Percentiles rank a stretch among this genome's conserved stretches.
Evolutionary conservation across 2,113 vertebrate genomes (phyloP).

Genomic region (Acanthochromis polyacanthus): DNA sequence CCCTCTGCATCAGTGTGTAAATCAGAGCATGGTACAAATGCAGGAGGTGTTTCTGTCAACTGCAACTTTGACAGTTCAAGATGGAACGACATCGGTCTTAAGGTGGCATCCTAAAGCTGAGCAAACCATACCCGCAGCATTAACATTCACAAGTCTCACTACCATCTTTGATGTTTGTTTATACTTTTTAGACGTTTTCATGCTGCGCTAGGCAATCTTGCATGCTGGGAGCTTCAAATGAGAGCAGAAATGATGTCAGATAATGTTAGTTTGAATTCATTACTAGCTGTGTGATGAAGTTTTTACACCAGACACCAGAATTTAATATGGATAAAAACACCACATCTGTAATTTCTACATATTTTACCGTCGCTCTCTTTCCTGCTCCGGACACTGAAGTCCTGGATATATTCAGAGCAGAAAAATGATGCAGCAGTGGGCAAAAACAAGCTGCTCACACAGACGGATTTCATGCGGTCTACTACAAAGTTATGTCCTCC

Average conservation of each 20-base stretch:
- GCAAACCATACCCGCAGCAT: too few species aligned
- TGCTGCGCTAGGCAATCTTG: not conserved
- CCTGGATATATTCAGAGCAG: not conserved
- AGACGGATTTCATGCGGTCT: not conserved
- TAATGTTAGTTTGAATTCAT: not conserved
- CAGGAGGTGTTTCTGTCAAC: not conserved
- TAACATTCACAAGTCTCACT: too few species aligned
- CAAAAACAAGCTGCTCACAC: not conserved
- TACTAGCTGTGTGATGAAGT: not conserved
- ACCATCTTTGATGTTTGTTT: too few species aligned
- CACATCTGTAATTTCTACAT: not conserved
- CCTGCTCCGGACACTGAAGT: not conserved
- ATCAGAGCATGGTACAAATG: not conserved
- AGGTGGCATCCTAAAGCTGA: not conserved
- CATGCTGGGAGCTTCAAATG: not conserved
- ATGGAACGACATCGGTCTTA: not conserved
- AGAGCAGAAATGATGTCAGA: not conserved
- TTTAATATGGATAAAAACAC: not conserved
- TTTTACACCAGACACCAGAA: not conserved
- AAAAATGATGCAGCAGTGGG: not conserved
- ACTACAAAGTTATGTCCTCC: not conserved
- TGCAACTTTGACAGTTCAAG: not conserved
- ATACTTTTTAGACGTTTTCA: not conserved
- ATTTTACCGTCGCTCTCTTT: not conserved
- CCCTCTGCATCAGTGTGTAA: not conserved